Base-by-base conservation (phyloP, 1,140 invertebrate species). In the Trachelipus rathkii region DNA sequence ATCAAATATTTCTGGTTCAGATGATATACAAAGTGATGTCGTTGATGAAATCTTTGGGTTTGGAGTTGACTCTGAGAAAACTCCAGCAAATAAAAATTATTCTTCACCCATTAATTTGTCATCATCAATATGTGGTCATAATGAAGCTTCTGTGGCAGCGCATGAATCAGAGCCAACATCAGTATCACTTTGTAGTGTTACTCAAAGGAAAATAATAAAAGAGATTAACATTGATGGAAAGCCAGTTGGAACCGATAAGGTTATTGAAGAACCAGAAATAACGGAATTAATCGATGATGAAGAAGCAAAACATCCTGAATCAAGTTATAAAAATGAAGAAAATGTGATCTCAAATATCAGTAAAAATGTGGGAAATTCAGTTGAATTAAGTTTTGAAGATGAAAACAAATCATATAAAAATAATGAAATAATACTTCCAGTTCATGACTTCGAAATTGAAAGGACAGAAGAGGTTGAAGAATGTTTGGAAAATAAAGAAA, bases 221-320 rank as follows among this genome's bases (percentile, higher is more conserved):
- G 72, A 73, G 53, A 68, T 72, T 66, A 66, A 75, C 24, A 46
- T 79, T 68, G 74, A 79, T 69, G 78, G 78, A 23, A 44, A 76
- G 50, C 74, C 78, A 46, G 71, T 79, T 11, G 77, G 75, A 70
- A 78, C 74, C 43, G 75, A 72, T 10, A 53, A 76, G 70, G 71
- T 73, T n/a, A 21, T 79, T 9, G 71, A 79, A 66, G 71, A 68
- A 60, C 71, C 78, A n/a, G 78, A 60, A 60, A 60, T 19, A 4
- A 60, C 50, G 8, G 50, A 60, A 60, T 66, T 69, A 9, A 71
- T 74, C n/a, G 72, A 78, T n/a, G 19, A 69, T 46, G n/a, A 23
- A 44, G 71, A 78, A 44, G 44, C 46, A 50, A 73, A 11, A 60
- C 6, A 33, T 33, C 33, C 33, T 33, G 33, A 6, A 33, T 33